These are phyloP conservation scores for Proteles cristata DNA, from an alignment of 2,113 vertebrate species.

Conservation along the genomic window DNA sequence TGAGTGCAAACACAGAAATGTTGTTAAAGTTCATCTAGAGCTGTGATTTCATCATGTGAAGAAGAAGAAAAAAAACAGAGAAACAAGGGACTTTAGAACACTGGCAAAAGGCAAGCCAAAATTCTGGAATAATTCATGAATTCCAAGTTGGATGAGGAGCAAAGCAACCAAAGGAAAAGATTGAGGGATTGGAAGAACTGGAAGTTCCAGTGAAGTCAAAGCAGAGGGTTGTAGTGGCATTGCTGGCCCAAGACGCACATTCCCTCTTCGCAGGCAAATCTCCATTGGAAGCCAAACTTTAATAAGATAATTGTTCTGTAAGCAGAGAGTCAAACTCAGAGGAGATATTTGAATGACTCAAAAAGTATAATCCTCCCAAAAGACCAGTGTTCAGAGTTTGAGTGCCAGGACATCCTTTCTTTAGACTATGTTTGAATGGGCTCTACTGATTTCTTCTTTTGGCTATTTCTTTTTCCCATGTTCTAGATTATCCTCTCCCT, in stretches of 20 bases:
- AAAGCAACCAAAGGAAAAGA: slow-evolving; percentile 4
- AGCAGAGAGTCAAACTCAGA: neutral
- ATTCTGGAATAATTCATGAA: neutral
- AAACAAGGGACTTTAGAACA: neutral
- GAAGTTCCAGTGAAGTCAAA: neutral
- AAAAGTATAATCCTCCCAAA: neutral
- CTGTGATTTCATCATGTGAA: neutral
- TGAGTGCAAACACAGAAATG: neutral
- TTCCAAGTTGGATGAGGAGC: neutral
- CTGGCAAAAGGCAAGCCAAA: neutral
- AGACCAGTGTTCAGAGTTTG: neutral
- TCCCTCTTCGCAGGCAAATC: neutral
- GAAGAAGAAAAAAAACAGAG: neutral
- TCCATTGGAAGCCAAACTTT: neutral
- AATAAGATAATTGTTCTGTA: neutral
- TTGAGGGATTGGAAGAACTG: neutral
- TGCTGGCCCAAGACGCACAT: neutral
- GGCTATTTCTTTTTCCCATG: neutral
- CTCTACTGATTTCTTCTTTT: neutral
- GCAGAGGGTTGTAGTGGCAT: too few relatives aligned
- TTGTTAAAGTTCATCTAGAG: neutral
- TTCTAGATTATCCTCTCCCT: neutral
- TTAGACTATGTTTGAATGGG: neutral
- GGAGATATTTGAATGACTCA: neutral
- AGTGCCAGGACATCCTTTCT: neutral